phyloP scores from a whole-genome alignment of 2,113 vertebrate genomes.

The Sphyrna mokarran region DNA sequence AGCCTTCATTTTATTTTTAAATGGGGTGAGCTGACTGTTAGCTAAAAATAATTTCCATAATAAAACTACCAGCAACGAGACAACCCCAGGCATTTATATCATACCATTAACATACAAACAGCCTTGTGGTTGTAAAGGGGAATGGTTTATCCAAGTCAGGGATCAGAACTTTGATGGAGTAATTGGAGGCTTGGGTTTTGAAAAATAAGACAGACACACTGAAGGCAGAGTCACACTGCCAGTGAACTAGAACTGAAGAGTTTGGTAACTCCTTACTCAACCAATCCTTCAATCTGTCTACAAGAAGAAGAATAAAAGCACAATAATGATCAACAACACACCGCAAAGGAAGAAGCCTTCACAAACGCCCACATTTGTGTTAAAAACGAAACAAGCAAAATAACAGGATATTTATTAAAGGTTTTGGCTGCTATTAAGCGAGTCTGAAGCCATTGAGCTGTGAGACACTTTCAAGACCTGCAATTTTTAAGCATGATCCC shows the following conservation, averaged over 20 bases:
- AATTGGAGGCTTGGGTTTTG: neutral
- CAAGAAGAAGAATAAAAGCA: neutral
- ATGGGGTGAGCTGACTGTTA: neutral
- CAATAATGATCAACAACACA: neutral
- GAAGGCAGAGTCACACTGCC: neutral
- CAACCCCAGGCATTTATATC: neutral
- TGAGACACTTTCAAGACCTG: neutral
- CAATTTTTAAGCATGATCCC: neutral
- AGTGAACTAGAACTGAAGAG: neutral
- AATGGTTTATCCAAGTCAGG: neutral
- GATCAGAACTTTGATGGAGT: neutral
- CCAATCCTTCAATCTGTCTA: conserved; percentile 1
- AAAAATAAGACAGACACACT: neutral
- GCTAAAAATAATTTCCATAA: neutral
- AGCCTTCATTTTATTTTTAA: neutral
- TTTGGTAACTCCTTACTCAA: neutral
- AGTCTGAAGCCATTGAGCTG: neutral
- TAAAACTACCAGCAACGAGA: neutral
- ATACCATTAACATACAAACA: neutral
- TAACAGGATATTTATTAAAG: conserved; percentile 30
- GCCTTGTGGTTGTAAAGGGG: neutral
- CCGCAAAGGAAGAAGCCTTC: conserved; percentile 7
- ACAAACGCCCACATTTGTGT: conserved; percentile 13
- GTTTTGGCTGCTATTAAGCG: neutral
- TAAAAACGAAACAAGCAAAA: conserved; percentile 24